phyloP scores from a whole-genome alignment of 1,140 invertebrate genomes.

The Maniola jurtina region DNA sequence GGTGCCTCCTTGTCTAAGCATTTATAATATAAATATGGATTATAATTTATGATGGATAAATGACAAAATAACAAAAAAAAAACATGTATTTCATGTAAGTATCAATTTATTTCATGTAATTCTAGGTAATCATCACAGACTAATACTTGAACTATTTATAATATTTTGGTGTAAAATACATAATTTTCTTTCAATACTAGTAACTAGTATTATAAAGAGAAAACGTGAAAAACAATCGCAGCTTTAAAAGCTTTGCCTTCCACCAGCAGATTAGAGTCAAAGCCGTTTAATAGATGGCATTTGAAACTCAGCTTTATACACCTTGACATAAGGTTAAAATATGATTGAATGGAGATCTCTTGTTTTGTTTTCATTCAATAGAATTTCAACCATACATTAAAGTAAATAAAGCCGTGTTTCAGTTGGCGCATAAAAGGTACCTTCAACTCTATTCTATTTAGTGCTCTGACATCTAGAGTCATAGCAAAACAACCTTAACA shows the following conservation, averaged over 20 bases:
- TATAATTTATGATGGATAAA: neutral
- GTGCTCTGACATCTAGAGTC: neutral
- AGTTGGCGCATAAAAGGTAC: too few relatives aligned
- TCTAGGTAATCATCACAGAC: slow-evolving; percentile 20
- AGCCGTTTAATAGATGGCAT: too few relatives aligned
- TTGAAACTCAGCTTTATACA: too few relatives aligned
- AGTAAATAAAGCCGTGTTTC: too few relatives aligned
- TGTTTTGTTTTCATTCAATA: too few relatives aligned
- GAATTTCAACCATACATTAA: too few relatives aligned
- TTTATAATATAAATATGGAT: too few relatives aligned
- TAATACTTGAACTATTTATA: slow-evolving; percentile 22
- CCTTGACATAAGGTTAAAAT: too few relatives aligned
- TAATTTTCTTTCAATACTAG: neutral
- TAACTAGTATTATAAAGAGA: neutral
- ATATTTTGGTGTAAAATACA: neutral
- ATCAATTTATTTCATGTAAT: neutral
- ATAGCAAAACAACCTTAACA: neutral
- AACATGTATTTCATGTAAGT: neutral
- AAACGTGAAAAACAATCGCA: neutral
- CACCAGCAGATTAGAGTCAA: too few relatives aligned
- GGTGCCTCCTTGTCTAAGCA: too few relatives aligned
- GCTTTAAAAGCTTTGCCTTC: neutral
- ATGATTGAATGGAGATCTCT: too few relatives aligned
- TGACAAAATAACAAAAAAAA: neutral
- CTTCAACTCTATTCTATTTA: too few relatives aligned